Evolutionary conservation across 2,113 vertebrate genomes (phyloP).

Genomic region (Vimba vimba): DNA sequence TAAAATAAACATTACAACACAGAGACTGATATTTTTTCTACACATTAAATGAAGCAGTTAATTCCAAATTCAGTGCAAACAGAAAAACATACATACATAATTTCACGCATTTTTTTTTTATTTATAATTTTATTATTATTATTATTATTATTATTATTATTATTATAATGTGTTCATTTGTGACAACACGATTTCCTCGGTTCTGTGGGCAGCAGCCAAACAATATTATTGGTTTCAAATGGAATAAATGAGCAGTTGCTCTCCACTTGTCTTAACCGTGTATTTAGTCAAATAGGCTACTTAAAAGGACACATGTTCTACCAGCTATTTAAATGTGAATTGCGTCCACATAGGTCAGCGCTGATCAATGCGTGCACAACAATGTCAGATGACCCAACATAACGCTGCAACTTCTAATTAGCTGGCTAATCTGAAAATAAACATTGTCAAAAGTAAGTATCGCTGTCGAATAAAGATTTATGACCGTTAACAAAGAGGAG

Average conservation of each 20-base stretch:
- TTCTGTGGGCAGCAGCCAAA: neutral
- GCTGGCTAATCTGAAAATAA: neutral
- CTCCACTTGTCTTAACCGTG: constrained; percentile 17
- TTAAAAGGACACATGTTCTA: neutral
- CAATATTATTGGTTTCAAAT: neutral
- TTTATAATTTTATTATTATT: neutral
- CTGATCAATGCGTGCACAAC: neutral
- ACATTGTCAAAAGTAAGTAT: neutral
- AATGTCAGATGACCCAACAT: constrained; percentile 30
- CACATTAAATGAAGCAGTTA: neutral
- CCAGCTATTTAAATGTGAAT: neutral
- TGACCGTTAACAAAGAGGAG: neutral
- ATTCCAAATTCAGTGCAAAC: neutral
- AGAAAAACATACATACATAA: neutral
- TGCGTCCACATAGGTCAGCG: neutral
- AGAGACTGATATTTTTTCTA: neutral
- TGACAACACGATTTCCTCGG: neutral
- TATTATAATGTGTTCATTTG: neutral
- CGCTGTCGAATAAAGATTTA: neutral
- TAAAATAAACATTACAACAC: neutral
- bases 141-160: neutral
- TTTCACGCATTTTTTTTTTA: neutral
- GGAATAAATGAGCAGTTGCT: neutral
- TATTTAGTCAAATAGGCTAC: constrained; percentile 2
- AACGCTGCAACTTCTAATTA: constrained; percentile 31